Percentiles rank a stretch among this genome's conserved stretches.
phyloP scores from a whole-genome alignment of 2,113 vertebrate species.

The Scomber scombrus region DNA sequence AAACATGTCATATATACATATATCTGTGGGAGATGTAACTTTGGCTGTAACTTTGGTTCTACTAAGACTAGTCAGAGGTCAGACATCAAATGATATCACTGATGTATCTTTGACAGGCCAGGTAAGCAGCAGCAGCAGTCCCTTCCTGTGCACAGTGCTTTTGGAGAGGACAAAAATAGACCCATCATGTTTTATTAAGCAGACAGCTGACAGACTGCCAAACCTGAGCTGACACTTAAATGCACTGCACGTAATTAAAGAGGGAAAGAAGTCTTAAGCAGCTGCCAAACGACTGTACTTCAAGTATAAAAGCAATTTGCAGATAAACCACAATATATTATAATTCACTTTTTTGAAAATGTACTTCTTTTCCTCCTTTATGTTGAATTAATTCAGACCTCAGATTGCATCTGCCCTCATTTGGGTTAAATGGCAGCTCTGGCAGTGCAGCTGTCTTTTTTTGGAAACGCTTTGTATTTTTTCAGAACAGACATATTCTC shows the following conservation, averaged over 20 bases:
- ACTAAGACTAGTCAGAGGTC: not conserved
- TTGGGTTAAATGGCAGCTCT: not conserved
- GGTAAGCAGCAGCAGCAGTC: conserved; percentile 4
- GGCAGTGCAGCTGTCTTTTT: not conserved
- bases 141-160: conserved; percentile 24
- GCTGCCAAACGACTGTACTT: conserved; percentile 26
- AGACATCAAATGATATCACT: not conserved
- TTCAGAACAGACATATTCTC: not conserved
- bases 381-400: conserved; percentile 16
- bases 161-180: conserved; percentile 63
- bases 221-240: conserved; percentile 62
- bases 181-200: conserved; percentile 72
- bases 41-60: not conserved
- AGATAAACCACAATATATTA: conserved; percentile 1
- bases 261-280: conserved; percentile 16
- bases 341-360: not conserved
- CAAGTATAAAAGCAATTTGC: conserved; percentile 20
- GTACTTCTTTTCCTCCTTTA: not conserved
- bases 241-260: conserved; percentile 48
- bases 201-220: conserved; percentile 47
- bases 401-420: conserved; percentile 13
- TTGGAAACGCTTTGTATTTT: not conserved
- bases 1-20: too few species aligned
- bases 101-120: conserved; percentile 1
- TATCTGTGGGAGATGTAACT: too few species aligned